Percentiles rank a stretch among this genome's conserved stretches.
Conservation (phyloP, 2,888 invertebrate species). For the Agrenia bidenticulata region DNA sequence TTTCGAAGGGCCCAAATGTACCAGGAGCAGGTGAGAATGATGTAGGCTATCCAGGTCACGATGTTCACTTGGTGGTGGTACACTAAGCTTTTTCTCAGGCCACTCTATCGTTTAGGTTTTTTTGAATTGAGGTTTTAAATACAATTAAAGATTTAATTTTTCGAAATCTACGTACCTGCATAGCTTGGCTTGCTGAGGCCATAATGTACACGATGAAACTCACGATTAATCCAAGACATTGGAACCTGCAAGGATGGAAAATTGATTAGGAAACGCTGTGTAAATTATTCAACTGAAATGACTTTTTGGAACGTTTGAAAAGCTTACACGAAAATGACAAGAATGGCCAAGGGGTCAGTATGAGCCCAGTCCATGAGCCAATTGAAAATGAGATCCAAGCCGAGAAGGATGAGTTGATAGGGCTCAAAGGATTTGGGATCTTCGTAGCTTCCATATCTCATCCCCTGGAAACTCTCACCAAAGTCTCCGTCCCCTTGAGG, state of each 20-base stretch:
- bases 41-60: slow-evolving; percentile 28
- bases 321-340: slow-evolving; percentile 44
- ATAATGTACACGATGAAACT: slow-evolving; percentile 44
- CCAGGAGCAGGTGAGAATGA: slow-evolving; percentile 39
- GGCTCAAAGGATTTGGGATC: slow-evolving; percentile 34
- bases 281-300: neutral
- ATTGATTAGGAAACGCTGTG: too few species aligned
- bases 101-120: slow-evolving; percentile 6
- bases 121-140: neutral
- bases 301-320: slow-evolving; percentile 7
- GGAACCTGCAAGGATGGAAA: slow-evolving; percentile 39
- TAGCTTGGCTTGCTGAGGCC: slow-evolving; percentile 44
- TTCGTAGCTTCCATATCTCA: slow-evolving; percentile 31
- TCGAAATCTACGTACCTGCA: slow-evolving; percentile 29
- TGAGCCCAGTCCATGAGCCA: slow-evolving; percentile 40
- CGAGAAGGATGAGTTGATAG: slow-evolving; percentile 34
- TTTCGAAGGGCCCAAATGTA: slow-evolving; percentile 47
- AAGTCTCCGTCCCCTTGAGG: too few species aligned
- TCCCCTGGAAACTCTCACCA: slow-evolving; percentile 5
- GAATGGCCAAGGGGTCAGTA: slow-evolving; percentile 38
- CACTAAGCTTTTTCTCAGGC: slow-evolving; percentile 24
- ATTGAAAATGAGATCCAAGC: slow-evolving; percentile 38
- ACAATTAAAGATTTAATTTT: neutral
- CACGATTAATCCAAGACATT: slow-evolving; percentile 36
- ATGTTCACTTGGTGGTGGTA: slow-evolving; percentile 41